Evolutionary conservation across 2,113 vertebrate species (phyloP).

Genomic region (Ondatra zibethicus): DNA sequence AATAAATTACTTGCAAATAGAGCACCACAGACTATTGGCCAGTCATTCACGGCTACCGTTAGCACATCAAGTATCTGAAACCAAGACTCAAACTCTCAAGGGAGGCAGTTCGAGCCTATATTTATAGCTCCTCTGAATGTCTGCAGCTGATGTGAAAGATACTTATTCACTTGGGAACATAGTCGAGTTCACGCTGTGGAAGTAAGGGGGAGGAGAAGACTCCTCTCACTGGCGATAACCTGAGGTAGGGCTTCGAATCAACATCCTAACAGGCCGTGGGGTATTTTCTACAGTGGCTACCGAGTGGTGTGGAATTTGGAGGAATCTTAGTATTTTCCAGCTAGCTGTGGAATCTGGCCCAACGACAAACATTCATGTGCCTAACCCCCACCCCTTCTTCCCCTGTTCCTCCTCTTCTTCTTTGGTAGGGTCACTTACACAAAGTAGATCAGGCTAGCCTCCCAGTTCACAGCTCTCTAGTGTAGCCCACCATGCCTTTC

Average conservation of each 20-base stretch:
- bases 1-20: conserved; percentile 16
- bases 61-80: conserved; percentile 45
- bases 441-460: not conserved
- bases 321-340: not conserved
- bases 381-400: not conserved
- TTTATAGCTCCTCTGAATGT: conserved; percentile 62
- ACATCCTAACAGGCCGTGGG: not conserved
- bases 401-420: not conserved
- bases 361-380: not conserved
- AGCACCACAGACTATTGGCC: not conserved
- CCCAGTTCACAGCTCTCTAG: not conserved
- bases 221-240: not conserved
- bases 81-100: conserved; percentile 45
- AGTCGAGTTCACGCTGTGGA: conserved; percentile 57
- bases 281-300: not conserved
- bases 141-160: conserved; percentile 60
- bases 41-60: conserved; percentile 33
- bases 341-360: not conserved
- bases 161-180: conserved; percentile 63
- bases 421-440: not conserved
- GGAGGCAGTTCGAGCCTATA: conserved; percentile 57
- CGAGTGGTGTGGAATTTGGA: not conserved
- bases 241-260: not conserved
- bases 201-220: conserved; percentile 54
- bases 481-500: not conserved